Base-by-base conservation (phyloP, 2,888 invertebrate genomes). In the Lypha dubia region DNA sequence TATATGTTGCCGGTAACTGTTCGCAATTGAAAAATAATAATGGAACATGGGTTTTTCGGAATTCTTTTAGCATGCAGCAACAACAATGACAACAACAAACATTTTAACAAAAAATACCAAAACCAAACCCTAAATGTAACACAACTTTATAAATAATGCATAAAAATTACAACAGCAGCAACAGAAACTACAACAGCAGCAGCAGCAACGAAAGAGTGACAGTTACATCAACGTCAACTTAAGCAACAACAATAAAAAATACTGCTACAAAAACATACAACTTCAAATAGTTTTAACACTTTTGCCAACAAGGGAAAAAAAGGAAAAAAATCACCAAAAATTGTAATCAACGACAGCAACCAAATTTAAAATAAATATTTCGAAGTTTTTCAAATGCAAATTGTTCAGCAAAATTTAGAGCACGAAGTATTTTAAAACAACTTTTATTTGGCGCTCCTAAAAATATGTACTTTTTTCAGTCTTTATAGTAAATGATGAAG, bases 101-200 rank as follows among this genome's bases (percentile, higher is more conserved):
- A 76, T 44, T 38, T 53, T 44, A 63, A 13, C 7, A 62, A 79
- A 74, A n/a, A 70, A 24, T 49, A 70, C 38, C 86, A 87, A 88
- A 89, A 89, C 81, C 87, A n/a, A n/a, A n/a, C 86, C 81, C 81
- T 65, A 79, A 87, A 79, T 87, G 89, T 89, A 88, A 88, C 88
- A 87, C 89, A 87, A 87, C 86, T 87, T 89, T 87, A 89, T 89
- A 89, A 89, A 89, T 89, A 89, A 89, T 87, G 81, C 63, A 73
- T 44, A 44, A 73, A 22, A 79, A 81, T 76, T 74, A 86, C 82
- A 87, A 85, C 77, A 71, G 15, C 24, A 15, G n/a, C 28, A 38
- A 74, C 46, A 44, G 68, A 22, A 79, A 81, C 80, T 68, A 86
- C 82, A 87, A 83, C 79, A 79, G 9, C 62, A 65, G 15, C 28